A percentile compares a stretch with the other conserved stretches of the same genome.
Conservation (phyloP, 1,140 invertebrate species). For the Pogonomyrmex californicus region DNA sequence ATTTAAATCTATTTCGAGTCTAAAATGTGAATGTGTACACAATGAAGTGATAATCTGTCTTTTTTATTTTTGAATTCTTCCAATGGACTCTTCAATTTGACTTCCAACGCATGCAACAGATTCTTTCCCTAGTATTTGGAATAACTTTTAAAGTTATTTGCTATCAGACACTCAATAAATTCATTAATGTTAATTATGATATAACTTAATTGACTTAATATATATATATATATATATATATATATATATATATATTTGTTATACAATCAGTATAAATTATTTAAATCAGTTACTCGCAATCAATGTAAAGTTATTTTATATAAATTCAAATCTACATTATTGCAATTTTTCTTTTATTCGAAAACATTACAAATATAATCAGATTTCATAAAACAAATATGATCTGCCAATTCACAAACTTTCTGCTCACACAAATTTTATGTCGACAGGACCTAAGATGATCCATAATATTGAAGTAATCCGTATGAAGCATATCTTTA, state of each 20-base stretch:
- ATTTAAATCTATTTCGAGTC: not conserved
- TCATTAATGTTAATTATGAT: not conserved
- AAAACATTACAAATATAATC: not conserved
- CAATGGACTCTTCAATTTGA: not conserved
- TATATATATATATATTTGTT: not conserved
- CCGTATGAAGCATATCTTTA: not conserved
- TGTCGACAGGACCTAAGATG: not conserved
- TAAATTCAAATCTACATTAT: slow-evolving; percentile 9
- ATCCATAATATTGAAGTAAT: too few species aligned
- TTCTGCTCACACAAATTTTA: not conserved
- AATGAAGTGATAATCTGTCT: not conserved
- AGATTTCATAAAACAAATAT: not conserved
- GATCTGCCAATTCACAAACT: not conserved
- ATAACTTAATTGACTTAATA: not conserved
- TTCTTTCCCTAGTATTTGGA: not conserved
- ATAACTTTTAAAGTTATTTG: not conserved
- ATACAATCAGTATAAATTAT: not conserved
- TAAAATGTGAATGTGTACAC: not conserved
- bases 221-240: too few species aligned
- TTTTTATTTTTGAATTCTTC: not conserved
- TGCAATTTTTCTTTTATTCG: not conserved
- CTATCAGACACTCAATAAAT: not conserved
- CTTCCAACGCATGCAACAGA: not conserved
- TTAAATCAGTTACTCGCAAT: too few species aligned
- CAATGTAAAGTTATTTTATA: not conserved